A percentile compares a stretch with the other conserved stretches of the same genome.
Conservation (phyloP, 1,140 invertebrate species). For the Neodiprion lecontei region DNA sequence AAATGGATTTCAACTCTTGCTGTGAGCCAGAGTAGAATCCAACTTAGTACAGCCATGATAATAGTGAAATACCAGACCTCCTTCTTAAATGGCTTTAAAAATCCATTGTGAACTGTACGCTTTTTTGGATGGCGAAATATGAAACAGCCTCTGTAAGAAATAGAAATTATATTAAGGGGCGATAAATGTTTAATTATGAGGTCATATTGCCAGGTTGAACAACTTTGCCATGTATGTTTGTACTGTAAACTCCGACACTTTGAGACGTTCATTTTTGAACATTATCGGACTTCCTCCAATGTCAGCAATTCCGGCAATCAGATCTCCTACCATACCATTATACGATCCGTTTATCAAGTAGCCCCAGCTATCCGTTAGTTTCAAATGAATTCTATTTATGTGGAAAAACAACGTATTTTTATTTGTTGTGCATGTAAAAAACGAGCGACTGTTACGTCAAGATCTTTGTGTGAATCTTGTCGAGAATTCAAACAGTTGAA, state of each 20-base stretch:
- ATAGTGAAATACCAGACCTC: slow-evolving; percentile 42
- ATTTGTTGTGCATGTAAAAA: not conserved
- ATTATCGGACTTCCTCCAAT: slow-evolving; percentile 68
- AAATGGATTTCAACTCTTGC: slow-evolving; percentile 31
- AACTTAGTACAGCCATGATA: slow-evolving; percentile 34
- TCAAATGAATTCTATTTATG: slow-evolving; percentile 60
- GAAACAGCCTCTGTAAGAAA: slow-evolving; percentile 61
- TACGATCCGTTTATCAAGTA: slow-evolving; percentile 70
- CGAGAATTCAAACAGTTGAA: too few species aligned
- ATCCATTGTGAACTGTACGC: slow-evolving; percentile 63
- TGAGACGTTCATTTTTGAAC: slow-evolving; percentile 64
- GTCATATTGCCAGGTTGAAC: not conserved
- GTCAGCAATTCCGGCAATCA: slow-evolving; percentile 66
- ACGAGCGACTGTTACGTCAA: not conserved
- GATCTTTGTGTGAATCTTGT: not conserved
- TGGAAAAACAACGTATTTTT: not conserved
- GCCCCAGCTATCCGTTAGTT: slow-evolving; percentile 68
- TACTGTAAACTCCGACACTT: slow-evolving; percentile 67
- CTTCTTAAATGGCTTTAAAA: slow-evolving; percentile 42
- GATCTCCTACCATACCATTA: slow-evolving; percentile 70
- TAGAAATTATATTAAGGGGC: too few species aligned
- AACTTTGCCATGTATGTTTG: slow-evolving; percentile 68
- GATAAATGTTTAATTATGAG: too few species aligned
- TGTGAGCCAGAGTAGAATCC: slow-evolving; percentile 33
- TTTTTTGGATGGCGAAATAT: slow-evolving; percentile 71